Conservation (phyloP, 2,797 vertebrate genomes). For the Poeciliopsis infans region DNA sequence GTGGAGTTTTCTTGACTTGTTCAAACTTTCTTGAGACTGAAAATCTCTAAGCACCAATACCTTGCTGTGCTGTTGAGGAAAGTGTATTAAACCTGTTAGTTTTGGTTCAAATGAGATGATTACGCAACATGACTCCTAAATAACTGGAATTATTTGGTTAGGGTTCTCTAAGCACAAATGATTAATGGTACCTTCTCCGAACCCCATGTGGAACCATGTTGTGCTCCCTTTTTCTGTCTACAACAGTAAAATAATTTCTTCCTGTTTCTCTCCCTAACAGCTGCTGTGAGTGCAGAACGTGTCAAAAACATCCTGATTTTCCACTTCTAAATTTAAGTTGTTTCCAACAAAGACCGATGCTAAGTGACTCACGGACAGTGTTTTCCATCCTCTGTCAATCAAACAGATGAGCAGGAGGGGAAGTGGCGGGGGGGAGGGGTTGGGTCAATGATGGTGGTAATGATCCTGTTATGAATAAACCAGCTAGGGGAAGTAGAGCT, state of each 20-base stretch:
- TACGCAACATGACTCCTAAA: background rate
- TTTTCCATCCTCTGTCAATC: conserved; percentile 28
- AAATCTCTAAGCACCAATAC: background rate
- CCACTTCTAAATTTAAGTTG: background rate
- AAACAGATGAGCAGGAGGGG: conserved; percentile 52
- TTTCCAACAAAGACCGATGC: background rate
- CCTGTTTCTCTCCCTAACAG: background rate
- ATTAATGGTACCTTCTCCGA: background rate
- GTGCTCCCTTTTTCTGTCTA: background rate
- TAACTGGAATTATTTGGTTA: background rate
- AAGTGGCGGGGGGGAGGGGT: background rate
- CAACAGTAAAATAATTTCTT: background rate
- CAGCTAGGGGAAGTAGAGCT: conserved; percentile 74
- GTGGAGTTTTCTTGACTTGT: conserved; percentile 1
- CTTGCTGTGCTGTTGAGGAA: no score
- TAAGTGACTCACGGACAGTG: background rate
- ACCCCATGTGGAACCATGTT: background rate
- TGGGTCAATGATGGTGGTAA: conserved; percentile 62
- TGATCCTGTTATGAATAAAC: conserved; percentile 78
- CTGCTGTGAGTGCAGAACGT: background rate
- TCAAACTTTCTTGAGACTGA: background rate
- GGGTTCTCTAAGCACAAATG: background rate
- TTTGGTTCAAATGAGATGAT: background rate
- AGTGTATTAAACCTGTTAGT: background rate
- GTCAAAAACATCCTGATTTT: conserved; percentile 4